A percentile compares a stretch with the other conserved stretches of the same genome.
These are phyloP conservation scores for Calephelis virginiensis DNA, from an alignment of 1,140 invertebrate species.

Conservation along the genomic window DNA sequence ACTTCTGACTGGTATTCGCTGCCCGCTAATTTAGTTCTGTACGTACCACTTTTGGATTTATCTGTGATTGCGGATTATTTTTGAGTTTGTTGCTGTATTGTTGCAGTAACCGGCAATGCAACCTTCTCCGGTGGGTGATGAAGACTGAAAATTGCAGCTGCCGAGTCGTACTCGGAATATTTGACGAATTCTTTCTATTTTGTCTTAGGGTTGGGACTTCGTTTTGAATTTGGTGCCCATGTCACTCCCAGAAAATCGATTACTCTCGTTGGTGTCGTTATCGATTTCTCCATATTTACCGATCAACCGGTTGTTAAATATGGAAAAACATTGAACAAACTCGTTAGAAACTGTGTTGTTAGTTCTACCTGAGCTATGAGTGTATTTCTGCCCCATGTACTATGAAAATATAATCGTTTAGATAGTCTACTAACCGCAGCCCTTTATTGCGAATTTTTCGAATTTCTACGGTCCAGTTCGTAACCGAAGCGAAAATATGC, in stretches of 20 bases:
- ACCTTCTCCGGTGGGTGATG: constrained; percentile 76
- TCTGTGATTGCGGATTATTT: background rate
- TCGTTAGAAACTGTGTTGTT: constrained; percentile 19
- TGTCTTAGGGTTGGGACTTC: constrained; percentile 22
- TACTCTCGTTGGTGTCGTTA: constrained; percentile 16
- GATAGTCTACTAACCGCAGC: constrained; percentile 38
- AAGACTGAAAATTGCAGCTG: constrained; percentile 65
- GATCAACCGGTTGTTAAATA: too few relatives aligned
- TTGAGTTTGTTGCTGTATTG: constrained; percentile 27
- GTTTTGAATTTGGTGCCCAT: constrained; percentile 22
- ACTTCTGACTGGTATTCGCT: constrained; percentile 22
- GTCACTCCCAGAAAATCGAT: constrained; percentile 21
- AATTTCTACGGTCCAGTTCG: constrained; percentile 45
- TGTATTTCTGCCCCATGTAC: background rate
- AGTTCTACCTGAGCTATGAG: background rate
- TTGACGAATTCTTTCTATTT: constrained; percentile 20
- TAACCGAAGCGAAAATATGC: constrained; percentile 23
- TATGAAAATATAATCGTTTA: constrained; percentile 24
- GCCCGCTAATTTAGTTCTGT: constrained; percentile 25
- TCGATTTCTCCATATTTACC: constrained; percentile 24
- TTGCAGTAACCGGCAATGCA: constrained; percentile 28
- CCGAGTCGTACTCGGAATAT: constrained; percentile 12
- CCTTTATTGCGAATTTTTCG: constrained; percentile 35
- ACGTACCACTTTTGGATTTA: background rate
- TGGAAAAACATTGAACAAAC: too few relatives aligned